Conservation (phyloP, 2,113 vertebrate species). For the Pygoscelis adeliae region DNA sequence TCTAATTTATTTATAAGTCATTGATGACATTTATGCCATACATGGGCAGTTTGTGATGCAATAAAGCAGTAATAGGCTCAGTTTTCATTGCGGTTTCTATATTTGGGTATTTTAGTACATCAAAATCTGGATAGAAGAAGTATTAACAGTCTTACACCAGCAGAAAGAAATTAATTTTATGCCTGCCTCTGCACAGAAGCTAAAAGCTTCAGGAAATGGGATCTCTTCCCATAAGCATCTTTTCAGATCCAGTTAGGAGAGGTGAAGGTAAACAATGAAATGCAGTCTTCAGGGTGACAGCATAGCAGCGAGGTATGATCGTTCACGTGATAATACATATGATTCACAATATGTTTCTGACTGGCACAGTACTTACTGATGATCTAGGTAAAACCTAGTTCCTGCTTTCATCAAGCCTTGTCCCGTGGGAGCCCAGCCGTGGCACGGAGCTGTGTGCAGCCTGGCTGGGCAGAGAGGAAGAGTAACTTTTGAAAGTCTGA, state of each 20-base stretch:
- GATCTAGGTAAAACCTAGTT: neutral
- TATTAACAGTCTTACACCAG: conserved; percentile 19
- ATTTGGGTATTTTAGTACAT: conserved; percentile 18
- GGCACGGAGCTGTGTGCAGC: neutral
- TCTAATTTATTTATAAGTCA: conserved; percentile 14
- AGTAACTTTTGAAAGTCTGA: neutral
- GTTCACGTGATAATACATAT: neutral
- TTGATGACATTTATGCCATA: conserved; percentile 3
- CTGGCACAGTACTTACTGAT: neutral
- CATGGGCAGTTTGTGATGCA: conserved; percentile 18
- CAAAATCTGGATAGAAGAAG: conserved; percentile 25
- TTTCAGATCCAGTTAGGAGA: conserved; percentile 23
- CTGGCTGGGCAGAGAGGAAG: neutral
- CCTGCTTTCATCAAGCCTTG: neutral
- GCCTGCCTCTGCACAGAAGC: conserved; percentile 33
- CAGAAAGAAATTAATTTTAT: conserved; percentile 57
- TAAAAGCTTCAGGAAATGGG: conserved; percentile 37
- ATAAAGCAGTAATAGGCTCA: conserved; percentile 1
- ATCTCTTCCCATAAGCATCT: conserved; percentile 24
- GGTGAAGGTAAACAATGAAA: conserved; percentile 20
- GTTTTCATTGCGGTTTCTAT: conserved; percentile 22
- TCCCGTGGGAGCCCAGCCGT: neutral
- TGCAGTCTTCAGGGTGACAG: neutral
- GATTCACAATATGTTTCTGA: neutral
- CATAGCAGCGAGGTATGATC: neutral